These are phyloP conservation scores for Romanogobio albipinnatus DNA, from an alignment of 2,113 vertebrate species.

Conservation along the genomic window DNA sequence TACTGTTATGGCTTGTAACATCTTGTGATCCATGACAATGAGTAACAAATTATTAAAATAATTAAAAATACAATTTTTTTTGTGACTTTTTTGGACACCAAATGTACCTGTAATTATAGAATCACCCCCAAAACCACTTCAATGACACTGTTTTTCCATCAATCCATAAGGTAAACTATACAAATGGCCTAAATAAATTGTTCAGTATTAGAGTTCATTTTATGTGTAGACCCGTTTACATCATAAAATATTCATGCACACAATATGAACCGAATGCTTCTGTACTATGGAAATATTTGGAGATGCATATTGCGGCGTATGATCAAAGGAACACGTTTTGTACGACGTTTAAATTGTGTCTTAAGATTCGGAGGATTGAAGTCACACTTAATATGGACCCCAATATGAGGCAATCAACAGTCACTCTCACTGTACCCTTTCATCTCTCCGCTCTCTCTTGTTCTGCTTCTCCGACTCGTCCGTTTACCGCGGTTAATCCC, in stretches of 20 bases:
- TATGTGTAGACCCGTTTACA: background rate
- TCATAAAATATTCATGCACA: background rate
- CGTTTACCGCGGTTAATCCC: conserved; percentile 40
- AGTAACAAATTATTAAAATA: no score
- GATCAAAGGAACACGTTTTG: conserved; percentile 47
- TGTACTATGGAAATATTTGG: background rate
- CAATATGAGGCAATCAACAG: conserved; percentile 21
- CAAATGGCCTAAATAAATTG: background rate
- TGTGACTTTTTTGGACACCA: no score
- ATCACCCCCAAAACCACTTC: background rate
- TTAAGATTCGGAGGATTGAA: conserved; percentile 7
- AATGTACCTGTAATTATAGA: no score
- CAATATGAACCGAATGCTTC: background rate
- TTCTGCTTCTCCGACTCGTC: conserved; percentile 14
- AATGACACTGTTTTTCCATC: background rate
- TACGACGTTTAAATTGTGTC: conserved; percentile 47
- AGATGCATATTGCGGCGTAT: background rate
- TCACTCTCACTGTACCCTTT: conserved; percentile 29
- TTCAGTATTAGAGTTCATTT: background rate
- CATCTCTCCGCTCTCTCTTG: conserved; percentile 35
- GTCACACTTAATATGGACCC: conserved; percentile 21
- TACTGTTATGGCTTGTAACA: no score
- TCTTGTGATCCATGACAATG: no score
- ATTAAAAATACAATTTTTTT: no score
- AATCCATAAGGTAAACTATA: background rate